Percentiles rank a stretch among this genome's conserved stretches.
These are phyloP conservation scores for Malachius bipustulatus DNA, from an alignment of 2,888 invertebrate species.

Conservation along the genomic window DNA sequence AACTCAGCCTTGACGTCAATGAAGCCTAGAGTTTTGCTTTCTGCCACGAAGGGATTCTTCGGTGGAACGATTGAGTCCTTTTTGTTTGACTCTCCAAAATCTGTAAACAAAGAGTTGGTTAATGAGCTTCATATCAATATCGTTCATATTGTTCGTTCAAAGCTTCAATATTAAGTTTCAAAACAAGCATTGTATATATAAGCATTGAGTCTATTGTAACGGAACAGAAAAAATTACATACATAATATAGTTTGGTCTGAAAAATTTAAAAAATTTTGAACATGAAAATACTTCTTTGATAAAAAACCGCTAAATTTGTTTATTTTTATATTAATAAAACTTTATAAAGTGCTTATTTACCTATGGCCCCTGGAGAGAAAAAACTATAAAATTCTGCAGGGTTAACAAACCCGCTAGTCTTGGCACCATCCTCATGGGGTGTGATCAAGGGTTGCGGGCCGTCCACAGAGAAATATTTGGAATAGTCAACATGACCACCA, in stretches of 20 bases:
- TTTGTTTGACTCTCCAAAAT: constrained; percentile 20
- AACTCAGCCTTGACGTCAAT: constrained; percentile 18
- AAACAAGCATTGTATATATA: no score
- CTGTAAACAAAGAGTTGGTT: constrained; percentile 16
- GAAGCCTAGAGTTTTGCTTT: constrained; percentile 23
- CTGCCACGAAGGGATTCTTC: constrained; percentile 20
- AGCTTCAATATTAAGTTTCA: no score
- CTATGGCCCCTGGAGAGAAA: constrained; percentile 28
- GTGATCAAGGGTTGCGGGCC: constrained; percentile 19
- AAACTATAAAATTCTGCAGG: constrained; percentile 46
- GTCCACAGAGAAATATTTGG: constrained; percentile 30
- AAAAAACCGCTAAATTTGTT: no score
- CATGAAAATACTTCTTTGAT: no score
- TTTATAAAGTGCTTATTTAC: no score
- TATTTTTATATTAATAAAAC: background rate
- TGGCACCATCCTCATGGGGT: constrained; percentile 12
- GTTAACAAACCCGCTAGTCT: constrained; percentile 30
- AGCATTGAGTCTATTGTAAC: no score
- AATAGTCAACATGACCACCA: constrained; percentile 29
- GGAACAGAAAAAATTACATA: no score
- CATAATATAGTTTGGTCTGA: no score
- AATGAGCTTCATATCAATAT: no score
- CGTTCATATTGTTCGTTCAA: no score
- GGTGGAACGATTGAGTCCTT: constrained; percentile 20
- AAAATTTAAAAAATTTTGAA: no score